These are phyloP conservation scores for Sebastes dallii DNA, from an alignment of 2,797 vertebrate genomes.

Conservation along the genomic window DNA sequence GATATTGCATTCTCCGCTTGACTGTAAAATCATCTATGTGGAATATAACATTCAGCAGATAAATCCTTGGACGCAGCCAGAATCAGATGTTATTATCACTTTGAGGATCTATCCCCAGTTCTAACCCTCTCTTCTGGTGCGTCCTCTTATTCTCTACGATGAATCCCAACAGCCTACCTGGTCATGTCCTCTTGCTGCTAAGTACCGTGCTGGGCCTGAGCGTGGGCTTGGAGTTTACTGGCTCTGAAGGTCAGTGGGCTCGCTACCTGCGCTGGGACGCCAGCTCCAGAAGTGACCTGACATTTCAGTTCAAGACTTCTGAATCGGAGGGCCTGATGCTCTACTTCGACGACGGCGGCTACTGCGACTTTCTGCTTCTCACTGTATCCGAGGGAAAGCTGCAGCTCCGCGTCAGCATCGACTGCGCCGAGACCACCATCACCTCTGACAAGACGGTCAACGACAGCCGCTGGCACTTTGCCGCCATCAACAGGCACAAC, in stretches of 20 bases:
- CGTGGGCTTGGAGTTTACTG: constrained; percentile 92
- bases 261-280: constrained; percentile 98
- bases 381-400: constrained; percentile 87
- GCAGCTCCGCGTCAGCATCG: constrained; percentile 91
- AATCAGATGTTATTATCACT: constrained; percentile 69
- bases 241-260: constrained; percentile 94
- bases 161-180: constrained; percentile 82
- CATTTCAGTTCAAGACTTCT: constrained; percentile 95
- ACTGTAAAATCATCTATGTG: constrained; percentile 58
- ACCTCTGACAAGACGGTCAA: constrained; percentile 88
- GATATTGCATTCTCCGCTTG: constrained; percentile 47
- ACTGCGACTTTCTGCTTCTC: constrained; percentile 94
- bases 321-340: constrained; percentile 90
- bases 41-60: constrained; percentile 69
- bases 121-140: constrained; percentile 17
- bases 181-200: constrained; percentile 87
- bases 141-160: constrained; percentile 76
- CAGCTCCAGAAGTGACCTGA: constrained; percentile 93
- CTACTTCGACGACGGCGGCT: constrained; percentile 96
- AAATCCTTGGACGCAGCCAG: constrained; percentile 46
- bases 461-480: constrained; percentile 94
- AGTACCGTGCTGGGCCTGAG: constrained; percentile 87
- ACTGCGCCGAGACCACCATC: constrained; percentile 92
- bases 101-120: constrained; percentile 64
- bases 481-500: constrained; percentile 89